These are phyloP conservation scores for Anhinga anhinga DNA, from an alignment of 2,113 vertebrate species.

Conservation along the genomic window DNA sequence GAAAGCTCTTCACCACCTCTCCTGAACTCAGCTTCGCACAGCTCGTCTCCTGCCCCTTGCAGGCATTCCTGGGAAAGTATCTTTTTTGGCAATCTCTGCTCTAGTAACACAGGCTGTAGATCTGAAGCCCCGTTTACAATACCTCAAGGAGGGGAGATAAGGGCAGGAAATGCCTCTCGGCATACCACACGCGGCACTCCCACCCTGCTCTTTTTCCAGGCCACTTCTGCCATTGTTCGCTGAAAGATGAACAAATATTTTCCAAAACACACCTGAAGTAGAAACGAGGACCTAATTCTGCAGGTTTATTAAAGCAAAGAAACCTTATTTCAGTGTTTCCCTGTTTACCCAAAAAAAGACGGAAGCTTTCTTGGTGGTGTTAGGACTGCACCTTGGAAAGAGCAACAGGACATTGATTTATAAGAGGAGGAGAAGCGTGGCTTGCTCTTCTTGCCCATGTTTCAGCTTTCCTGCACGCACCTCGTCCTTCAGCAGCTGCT, in stretches of 20 bases:
- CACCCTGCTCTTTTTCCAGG: conserved; percentile 39
- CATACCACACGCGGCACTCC: conserved; percentile 5
- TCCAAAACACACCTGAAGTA: conserved; percentile 26
- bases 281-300: neutral
- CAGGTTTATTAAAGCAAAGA: neutral
- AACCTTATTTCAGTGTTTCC: neutral
- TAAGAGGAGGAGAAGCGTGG: neutral
- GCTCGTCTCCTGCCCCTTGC: neutral
- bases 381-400: neutral
- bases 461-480: neutral
- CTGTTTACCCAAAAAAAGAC: neutral
- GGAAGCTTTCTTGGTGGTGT: neutral
- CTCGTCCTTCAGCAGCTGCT: neutral
- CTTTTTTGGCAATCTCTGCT: conserved; percentile 7
- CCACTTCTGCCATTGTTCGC: conserved; percentile 36
- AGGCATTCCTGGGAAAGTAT: conserved; percentile 14
- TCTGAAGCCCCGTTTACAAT: conserved; percentile 33
- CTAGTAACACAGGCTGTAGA: conserved; percentile 5
- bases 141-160: conserved; percentile 41
- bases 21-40: neutral
- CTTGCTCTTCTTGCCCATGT: neutral
- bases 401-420: neutral
- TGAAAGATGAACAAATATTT: conserved; percentile 35
- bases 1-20: neutral
- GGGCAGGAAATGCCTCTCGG: conserved; percentile 55